Evolutionary conservation across 1,140 invertebrate genomes (phyloP).

Genomic region (Xylocopa sonorina): DNA sequence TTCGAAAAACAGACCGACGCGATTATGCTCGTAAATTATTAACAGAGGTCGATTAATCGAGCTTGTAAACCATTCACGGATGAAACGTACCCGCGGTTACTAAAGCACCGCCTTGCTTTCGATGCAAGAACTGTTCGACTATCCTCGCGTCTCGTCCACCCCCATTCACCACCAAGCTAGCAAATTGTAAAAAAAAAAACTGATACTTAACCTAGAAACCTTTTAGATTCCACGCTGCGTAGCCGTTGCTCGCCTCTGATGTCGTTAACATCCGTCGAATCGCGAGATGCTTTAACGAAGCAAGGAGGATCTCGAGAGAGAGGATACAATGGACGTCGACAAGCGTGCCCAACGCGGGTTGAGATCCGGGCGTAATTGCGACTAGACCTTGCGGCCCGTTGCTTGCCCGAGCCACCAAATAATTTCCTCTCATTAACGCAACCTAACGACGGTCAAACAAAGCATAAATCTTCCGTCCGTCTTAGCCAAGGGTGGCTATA

Average conservation of each 20-base stretch:
- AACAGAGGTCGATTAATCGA: conserved; percentile 8
- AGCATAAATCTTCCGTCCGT: conserved; percentile 63
- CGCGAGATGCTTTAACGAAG: conserved; percentile 41
- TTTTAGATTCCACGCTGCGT: background rate
- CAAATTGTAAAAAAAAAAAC: too few relatives aligned
- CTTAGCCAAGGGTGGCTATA: conserved; percentile 36
- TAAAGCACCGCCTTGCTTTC: background rate
- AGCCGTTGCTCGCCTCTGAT: background rate
- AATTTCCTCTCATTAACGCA: conserved; percentile 65
- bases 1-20: conserved; percentile 19
- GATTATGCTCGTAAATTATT: conserved; percentile 34
- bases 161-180: too few relatives aligned
- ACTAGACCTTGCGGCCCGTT: conserved; percentile 37
- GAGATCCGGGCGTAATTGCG: conserved; percentile 44
- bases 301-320: conserved; percentile 44
- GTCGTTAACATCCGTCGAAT: conserved; percentile 48
- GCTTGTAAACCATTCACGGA: background rate
- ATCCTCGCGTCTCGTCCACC: too few relatives aligned
- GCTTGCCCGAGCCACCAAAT: conserved; percentile 44
- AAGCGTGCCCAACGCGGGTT: background rate
- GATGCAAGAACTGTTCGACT: background rate
- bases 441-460: conserved; percentile 64
- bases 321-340: conserved; percentile 33
- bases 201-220: too few relatives aligned
- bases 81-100: background rate